Evolutionary conservation across 2,888 invertebrate species (phyloP), one percentile per base, ranked within the genome.

Genomic region (Pandemis corylana): DNA sequence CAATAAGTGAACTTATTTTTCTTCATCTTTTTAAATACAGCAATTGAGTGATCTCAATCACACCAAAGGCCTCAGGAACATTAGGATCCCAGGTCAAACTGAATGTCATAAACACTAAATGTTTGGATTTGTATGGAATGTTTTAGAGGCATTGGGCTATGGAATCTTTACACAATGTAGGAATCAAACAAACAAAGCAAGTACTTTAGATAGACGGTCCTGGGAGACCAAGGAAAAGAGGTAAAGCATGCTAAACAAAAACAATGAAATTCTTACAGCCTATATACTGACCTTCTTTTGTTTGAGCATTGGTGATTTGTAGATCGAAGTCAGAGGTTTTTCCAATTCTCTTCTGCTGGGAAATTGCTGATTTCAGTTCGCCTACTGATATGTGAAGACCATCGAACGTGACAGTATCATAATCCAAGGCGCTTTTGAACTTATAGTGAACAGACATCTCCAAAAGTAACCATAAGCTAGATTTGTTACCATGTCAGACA

Each of bases 381-480:
- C 97, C 97, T 80, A 99, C 97, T 63, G 99, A 98, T 86, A 99
- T 99, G 90, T 99, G 98, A 76, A 99, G 95, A 76, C 99, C 99
- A 96, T 99, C 99, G 90, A 99, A 99, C 56, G 98, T 98, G 78
- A 99, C 97, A 9, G 99, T 99, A 89, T 99, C 99, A 94, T 97
- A 99, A 90, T 99, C 98, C 87, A 98, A 95, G 77, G 98, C 97
- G 86, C 99, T 98, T 95, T 99, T 99, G 90, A 99, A 99, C 93
- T 99, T 99, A 94, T 99, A 99, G 93, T 99, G 99, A 80, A 99
- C 98, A 86, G 99, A 99, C 97, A 98, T 98, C 87, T 89, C 94
- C 86, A 83, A 78, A 81, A 78, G 79, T 71, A 75, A 72, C 76
- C 76, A 76, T 78, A 72, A 71, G 78, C 79, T 77, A 65, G 68